Conservation (phyloP, 2,797 vertebrate genomes). For the Novumbra hubbsi region DNA sequence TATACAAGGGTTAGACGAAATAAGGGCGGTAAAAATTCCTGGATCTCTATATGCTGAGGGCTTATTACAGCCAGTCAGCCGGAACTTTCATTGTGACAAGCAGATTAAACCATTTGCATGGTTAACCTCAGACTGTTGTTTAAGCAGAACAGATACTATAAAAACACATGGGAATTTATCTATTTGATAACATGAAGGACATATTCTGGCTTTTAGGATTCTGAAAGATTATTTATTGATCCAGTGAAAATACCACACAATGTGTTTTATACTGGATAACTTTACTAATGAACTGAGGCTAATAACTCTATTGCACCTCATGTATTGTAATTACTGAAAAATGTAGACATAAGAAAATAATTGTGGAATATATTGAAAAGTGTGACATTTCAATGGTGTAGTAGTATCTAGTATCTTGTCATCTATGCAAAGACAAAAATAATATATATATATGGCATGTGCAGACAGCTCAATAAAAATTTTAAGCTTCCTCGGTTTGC, state of each 20-base stretch:
- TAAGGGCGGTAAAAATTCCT: slow-evolving; percentile 58
- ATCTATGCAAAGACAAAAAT: slow-evolving; percentile 52
- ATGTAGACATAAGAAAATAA: slow-evolving; percentile 50
- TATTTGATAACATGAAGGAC: slow-evolving; percentile 26
- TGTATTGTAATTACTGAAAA: slow-evolving; percentile 41
- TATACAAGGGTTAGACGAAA: slow-evolving; percentile 52
- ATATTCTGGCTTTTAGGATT: slow-evolving; percentile 19
- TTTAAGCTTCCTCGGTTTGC: slow-evolving; percentile 65
- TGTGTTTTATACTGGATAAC: not conserved
- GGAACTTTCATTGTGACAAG: slow-evolving; percentile 72
- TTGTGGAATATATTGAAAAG: slow-evolving; percentile 62
- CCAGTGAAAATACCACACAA: slow-evolving; percentile 3
- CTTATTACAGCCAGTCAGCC: slow-evolving; percentile 70
- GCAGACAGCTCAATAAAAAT: slow-evolving; percentile 22
- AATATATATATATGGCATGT: not conserved
- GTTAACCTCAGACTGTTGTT: slow-evolving; percentile 57
- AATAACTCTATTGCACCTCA: slow-evolving; percentile 30
- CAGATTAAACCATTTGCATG: slow-evolving; percentile 69
- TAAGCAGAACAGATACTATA: slow-evolving; percentile 59
- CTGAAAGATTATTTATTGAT: slow-evolving; percentile 13
- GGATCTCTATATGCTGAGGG: slow-evolving; percentile 64
- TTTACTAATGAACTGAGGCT: not conserved
- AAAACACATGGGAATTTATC: slow-evolving; percentile 51
- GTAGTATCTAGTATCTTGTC: slow-evolving; percentile 59
- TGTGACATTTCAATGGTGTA: slow-evolving; percentile 48